phyloP scores from a whole-genome alignment of 2,113 vertebrate genomes.

The Catharus minimus region DNA sequence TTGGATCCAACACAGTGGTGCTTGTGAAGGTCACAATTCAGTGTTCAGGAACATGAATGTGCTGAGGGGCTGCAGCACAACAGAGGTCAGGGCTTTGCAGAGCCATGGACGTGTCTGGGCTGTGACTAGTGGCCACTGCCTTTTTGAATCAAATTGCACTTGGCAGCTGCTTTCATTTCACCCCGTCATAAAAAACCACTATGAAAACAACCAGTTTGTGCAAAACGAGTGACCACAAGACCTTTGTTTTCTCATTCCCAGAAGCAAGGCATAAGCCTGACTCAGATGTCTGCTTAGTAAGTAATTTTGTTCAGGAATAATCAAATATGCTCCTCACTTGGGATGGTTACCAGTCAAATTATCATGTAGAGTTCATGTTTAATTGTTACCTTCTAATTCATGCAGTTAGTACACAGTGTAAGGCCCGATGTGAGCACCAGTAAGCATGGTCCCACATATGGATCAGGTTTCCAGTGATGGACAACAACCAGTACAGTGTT shows the following conservation, averaged over 20 bases:
- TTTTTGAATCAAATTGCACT: neutral
- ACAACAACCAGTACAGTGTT: neutral
- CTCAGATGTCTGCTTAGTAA: constrained; percentile 10
- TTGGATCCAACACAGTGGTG: fast-evolving
- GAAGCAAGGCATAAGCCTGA: neutral
- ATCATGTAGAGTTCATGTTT: neutral
- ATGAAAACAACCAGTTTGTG: constrained; percentile 6
- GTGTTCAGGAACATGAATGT: neutral
- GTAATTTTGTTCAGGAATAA: neutral
- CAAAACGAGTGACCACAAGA: neutral
- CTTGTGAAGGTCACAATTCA: neutral
- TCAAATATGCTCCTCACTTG: neutral
- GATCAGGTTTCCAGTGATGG: neutral
- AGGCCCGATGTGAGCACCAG: neutral
- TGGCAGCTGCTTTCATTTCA: constrained; percentile 4
- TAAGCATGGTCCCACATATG: neutral
- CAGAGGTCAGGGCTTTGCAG: neutral
- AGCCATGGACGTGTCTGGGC: fast-evolving
- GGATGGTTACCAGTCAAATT: neutral
- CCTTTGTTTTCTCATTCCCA: constrained; percentile 6
- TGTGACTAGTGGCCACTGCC: neutral
- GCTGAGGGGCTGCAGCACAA: neutral
- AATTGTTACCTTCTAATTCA: neutral
- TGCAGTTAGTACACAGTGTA: neutral
- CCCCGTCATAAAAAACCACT: neutral